These are phyloP conservation scores for Anoplopoma fimbria DNA, from an alignment of 2,113 vertebrate species.

Conservation along the genomic window DNA sequence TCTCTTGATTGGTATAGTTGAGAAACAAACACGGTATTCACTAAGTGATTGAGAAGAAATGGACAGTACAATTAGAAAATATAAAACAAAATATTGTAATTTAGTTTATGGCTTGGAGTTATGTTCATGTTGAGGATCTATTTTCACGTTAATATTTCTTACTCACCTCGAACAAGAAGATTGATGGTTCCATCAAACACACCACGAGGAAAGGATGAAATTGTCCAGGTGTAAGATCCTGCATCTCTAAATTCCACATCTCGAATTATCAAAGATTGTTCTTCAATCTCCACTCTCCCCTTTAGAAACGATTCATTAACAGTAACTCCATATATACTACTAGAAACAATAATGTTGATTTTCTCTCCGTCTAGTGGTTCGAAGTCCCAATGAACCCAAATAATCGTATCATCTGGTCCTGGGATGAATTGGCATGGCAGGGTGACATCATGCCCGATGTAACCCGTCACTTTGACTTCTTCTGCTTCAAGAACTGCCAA, in stretches of 20 bases:
- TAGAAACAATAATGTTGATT: slow-evolving; percentile 64
- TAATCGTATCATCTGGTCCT: fast-evolving
- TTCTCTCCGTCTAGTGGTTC: neutral
- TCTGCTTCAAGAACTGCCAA: neutral
- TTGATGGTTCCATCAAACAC: slow-evolving; percentile 54
- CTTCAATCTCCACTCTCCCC: slow-evolving; percentile 47
- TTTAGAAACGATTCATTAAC: slow-evolving; percentile 39
- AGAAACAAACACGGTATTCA: neutral
- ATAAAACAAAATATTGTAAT: neutral
- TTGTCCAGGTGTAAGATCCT: slow-evolving; percentile 79
- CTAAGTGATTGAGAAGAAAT: neutral
- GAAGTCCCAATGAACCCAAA: slow-evolving; percentile 72
- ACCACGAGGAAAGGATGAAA: slow-evolving; percentile 42
- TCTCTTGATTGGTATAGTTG: neutral
- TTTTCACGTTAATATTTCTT: neutral
- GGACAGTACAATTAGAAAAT: neutral
- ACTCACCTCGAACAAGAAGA: slow-evolving; percentile 79
- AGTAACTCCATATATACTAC: fast-evolving
- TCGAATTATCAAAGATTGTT: slow-evolving; percentile 75
- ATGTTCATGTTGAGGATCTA: neutral
- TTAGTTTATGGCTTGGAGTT: neutral
- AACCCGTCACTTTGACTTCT: slow-evolving; percentile 8
- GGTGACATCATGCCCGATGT: slow-evolving; percentile 42
- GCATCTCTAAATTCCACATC: slow-evolving; percentile 71
- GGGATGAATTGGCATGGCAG: slow-evolving; percentile 72